Conservation (phyloP, 2,888 invertebrate genomes). For the Nemurella pictetii region DNA sequence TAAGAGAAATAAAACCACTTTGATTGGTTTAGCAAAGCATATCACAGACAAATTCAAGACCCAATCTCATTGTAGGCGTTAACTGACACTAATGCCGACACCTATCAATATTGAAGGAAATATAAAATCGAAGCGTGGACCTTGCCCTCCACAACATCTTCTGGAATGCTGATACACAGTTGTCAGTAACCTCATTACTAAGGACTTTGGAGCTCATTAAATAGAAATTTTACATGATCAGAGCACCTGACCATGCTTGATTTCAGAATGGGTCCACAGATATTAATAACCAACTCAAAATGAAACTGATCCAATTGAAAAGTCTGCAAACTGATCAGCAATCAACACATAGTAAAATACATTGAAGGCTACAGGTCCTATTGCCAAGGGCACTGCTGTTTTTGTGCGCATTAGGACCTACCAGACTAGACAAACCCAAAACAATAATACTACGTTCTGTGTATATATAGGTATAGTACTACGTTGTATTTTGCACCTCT, state of each 20-base stretch:
- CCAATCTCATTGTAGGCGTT: neutral
- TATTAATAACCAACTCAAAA: conserved; percentile 13
- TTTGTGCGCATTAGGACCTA: conserved; percentile 52
- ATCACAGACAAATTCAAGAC: neutral
- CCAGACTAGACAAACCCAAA: conserved; percentile 36
- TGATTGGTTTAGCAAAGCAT: neutral
- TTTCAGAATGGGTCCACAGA: conserved; percentile 5
- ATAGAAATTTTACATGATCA: neutral
- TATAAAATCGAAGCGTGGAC: neutral
- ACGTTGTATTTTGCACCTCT: conserved; percentile 1
- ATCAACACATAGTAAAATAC: conserved; percentile 16
- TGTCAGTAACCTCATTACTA: neutral
- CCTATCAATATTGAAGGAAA: neutral
- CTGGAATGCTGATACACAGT: neutral
- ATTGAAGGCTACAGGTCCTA: conserved; percentile 42
- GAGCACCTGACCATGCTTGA: neutral
- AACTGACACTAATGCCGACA: neutral
- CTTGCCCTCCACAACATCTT: neutral
- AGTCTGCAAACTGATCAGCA: neutral
- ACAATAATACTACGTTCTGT: conserved; percentile 40
- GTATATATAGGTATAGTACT: neutral
- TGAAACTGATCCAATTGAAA: neutral
- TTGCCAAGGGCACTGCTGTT: conserved; percentile 52
- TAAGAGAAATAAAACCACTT: neutral
- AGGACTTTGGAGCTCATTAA: neutral